These are phyloP conservation scores for Hestina assimilis DNA, from an alignment of 1,140 invertebrate genomes.

Conservation along the genomic window DNA sequence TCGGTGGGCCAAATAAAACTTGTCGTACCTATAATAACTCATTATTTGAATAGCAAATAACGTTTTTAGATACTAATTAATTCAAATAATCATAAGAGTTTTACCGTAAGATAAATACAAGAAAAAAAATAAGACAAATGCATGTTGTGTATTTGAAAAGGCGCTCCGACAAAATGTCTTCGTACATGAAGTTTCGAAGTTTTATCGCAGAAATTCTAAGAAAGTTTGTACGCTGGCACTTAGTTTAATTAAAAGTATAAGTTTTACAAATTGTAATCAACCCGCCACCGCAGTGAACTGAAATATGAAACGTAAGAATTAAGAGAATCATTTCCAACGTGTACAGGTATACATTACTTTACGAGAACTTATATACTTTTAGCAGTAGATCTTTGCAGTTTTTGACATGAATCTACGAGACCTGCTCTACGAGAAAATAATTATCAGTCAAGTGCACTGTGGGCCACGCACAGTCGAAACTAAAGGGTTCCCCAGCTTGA, in stretches of 20 bases:
- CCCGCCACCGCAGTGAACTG: constrained; percentile 1
- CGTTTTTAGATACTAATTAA: not conserved
- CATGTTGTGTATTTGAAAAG: not conserved
- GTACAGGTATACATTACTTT: too few species aligned
- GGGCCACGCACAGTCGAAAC: too few species aligned
- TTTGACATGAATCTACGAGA: too few species aligned
- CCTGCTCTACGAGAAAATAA: too few species aligned
- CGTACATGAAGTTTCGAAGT: constrained; percentile 14
- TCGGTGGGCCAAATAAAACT: too few species aligned
- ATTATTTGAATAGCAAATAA: not conserved
- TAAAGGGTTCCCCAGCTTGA: too few species aligned
- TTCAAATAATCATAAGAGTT: too few species aligned
- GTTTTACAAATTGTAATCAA: constrained; percentile 21
- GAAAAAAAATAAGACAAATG: not conserved
- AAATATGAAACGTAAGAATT: constrained; percentile 6
- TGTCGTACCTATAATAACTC: too few species aligned
- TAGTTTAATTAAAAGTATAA: constrained; percentile 31
- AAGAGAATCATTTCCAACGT: not conserved
- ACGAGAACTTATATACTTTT: too few species aligned
- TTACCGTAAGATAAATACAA: not conserved
- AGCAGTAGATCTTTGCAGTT: too few species aligned
- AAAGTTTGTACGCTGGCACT: constrained; percentile 16
- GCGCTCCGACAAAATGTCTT: constrained; percentile 7
- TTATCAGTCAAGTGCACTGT: too few species aligned
- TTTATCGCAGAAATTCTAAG: constrained; percentile 20